A percentile compares a stretch with the other conserved stretches of the same genome.
phyloP scores from a whole-genome alignment of 2,797 vertebrate species.

The Muscicapa striata region DNA sequence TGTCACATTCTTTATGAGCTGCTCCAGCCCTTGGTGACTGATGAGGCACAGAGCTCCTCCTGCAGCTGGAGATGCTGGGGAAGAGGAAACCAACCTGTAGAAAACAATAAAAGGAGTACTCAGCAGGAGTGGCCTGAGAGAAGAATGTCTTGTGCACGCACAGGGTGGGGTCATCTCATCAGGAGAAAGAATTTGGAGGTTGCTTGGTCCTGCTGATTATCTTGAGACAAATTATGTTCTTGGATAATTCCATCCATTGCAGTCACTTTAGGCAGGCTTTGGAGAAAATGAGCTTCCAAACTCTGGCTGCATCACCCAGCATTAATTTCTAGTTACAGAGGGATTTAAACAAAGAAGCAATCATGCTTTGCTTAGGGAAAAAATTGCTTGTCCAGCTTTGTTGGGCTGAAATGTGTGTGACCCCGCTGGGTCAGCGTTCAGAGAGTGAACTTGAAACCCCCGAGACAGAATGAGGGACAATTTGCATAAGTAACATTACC shows the following conservation, averaged over 20 bases:
- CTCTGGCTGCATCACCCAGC: neutral
- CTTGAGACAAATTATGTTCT: neutral
- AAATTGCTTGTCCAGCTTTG: neutral
- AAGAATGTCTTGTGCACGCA: neutral
- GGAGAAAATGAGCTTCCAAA: neutral
- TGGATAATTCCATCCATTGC: neutral
- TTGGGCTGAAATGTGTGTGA: neutral
- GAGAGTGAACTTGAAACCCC: neutral
- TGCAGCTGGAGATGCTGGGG: neutral
- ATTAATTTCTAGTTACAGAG: neutral
- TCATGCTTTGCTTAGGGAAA: slow-evolving; percentile 15
- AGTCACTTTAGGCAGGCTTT: neutral
- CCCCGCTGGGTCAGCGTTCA: neutral
- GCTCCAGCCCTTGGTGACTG: neutral
- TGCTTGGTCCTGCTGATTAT: neutral
- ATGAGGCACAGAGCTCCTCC: neutral
- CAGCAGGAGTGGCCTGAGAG: neutral
- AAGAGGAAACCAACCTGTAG: neutral
- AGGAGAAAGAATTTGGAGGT: neutral
- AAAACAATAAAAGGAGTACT: neutral
- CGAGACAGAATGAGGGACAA: neutral
- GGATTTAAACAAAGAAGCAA: neutral
- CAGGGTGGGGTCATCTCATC: neutral
- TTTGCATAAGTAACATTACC: neutral
- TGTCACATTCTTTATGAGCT: neutral